Conservation (phyloP, 2,797 vertebrate species). For the Myiotriccus ornatus region DNA sequence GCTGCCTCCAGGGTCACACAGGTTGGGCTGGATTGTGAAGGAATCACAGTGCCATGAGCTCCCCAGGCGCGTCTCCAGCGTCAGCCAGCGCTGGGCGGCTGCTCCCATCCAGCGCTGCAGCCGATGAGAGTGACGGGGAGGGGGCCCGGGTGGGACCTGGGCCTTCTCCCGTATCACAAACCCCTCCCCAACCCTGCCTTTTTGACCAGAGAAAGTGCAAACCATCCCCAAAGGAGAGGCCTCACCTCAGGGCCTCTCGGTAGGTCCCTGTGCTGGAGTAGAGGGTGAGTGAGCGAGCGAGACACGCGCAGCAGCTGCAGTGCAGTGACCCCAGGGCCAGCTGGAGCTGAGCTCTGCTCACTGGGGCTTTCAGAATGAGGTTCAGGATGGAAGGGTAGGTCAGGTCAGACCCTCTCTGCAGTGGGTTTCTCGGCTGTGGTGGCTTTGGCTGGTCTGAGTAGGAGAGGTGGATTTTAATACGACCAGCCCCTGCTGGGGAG, state of each 20-base stretch:
- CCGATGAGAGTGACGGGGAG: conserved; percentile 7
- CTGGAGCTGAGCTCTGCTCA: conserved; percentile 26
- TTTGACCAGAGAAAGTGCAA: conserved; percentile 37
- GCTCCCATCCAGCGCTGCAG: conserved; percentile 32
- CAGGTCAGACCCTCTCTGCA: conserved; percentile 74
- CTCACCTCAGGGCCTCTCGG: conserved; percentile 6
- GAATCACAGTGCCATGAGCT: conserved; percentile 34
- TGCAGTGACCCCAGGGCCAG: background rate
- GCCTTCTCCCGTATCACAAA: background rate
- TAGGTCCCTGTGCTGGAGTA: conserved; percentile 44
- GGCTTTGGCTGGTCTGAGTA: conserved; percentile 10
- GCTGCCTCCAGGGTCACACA: conserved; percentile 11
- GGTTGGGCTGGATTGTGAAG: conserved; percentile 81
- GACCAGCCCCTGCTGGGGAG: background rate
- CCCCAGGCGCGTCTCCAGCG: conserved; percentile 33
- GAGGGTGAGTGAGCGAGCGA: conserved; percentile 68
- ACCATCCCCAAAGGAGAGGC: conserved; percentile 27
- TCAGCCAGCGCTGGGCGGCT: conserved; percentile 33
- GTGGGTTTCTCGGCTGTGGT: conserved; percentile 61
- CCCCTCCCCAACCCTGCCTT: background rate
- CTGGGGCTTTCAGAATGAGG: conserved; percentile 53
- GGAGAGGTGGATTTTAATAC: background rate
- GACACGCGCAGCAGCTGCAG: background rate
- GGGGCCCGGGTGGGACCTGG: background rate
- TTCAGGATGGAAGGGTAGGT: conserved; percentile 75